Evolutionary conservation across 2,113 vertebrate genomes (phyloP).

Genomic region (Ciconia boyciana): DNA sequence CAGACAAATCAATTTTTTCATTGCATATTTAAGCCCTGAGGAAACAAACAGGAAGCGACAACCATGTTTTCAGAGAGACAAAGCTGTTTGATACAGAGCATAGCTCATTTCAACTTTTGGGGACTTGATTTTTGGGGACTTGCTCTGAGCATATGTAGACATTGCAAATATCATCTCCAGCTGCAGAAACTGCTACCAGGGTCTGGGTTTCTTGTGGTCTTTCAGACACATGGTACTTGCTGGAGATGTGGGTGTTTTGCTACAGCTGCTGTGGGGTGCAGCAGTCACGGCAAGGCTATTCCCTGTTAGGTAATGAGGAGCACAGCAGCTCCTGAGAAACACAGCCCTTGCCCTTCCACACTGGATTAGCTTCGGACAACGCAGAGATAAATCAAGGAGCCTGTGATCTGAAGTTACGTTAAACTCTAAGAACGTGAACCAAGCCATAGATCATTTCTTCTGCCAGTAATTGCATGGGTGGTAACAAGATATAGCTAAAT

Average conservation of each 20-base stretch:
- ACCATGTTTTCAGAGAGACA: neutral
- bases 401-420: neutral
- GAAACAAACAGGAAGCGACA: neutral
- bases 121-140: neutral
- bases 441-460: neutral
- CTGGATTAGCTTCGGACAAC: fast-evolving
- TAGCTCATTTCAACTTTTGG: neutral
- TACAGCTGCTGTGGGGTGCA: fast-evolving
- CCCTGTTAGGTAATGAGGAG: neutral
- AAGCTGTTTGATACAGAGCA: neutral
- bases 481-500: neutral
- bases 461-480: neutral
- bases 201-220: neutral
- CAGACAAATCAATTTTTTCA: neutral
- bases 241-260: neutral
- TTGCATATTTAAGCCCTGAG: neutral
- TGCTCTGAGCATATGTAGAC: neutral
- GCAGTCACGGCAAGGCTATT: neutral
- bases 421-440: neutral
- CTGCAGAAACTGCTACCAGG: neutral
- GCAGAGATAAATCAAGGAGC: neutral
- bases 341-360: neutral
- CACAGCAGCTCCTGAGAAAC: neutral
- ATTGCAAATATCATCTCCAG: neutral
- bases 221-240: neutral